Evolutionary conservation across 2,888 invertebrate genomes (phyloP).

Genomic region (Ochlodes sylvanus): DNA sequence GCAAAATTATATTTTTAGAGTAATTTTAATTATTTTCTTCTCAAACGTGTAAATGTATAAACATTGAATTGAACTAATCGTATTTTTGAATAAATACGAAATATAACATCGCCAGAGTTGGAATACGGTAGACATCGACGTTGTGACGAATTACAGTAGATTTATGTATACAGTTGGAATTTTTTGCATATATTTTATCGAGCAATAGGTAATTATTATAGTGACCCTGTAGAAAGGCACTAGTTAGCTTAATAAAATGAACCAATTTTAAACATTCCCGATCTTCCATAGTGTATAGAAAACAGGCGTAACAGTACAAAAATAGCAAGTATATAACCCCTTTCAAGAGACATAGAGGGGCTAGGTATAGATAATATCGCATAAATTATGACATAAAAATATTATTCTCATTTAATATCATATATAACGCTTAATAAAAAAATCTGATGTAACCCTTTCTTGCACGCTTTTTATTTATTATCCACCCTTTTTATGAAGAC

Average conservation of each 20-base stretch:
- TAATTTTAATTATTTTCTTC: conserved; percentile 12
- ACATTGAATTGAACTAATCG: neutral
- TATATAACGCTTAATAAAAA: neutral
- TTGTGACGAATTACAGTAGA: conserved; percentile 47
- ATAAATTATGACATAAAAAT: neutral
- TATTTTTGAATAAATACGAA: neutral
- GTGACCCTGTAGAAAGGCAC: conserved; percentile 11
- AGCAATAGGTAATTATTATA: conserved; percentile 17
- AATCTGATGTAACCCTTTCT: conserved; percentile 11
- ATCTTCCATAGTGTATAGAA: conserved; percentile 33
- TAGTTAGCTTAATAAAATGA: conserved; percentile 21
- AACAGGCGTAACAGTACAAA: conserved; percentile 11
- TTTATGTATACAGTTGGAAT: conserved; percentile 29
- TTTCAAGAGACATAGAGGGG: neutral
- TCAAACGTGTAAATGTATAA: neutral
- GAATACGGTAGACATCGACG: conserved; percentile 40
- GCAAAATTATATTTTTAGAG: conserved; percentile 17
- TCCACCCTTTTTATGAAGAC: too few species aligned
- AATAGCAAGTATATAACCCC: conserved; percentile 1
- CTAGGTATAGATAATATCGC: neutral
- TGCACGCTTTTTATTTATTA: too few species aligned
- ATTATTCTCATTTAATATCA: too few species aligned
- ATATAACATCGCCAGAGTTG: conserved; percentile 3
- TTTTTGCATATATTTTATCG: conserved; percentile 27
- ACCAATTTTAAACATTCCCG: conserved; percentile 33